phyloP scores from a whole-genome alignment of 1,140 invertebrate genomes.

The Matsumurasca onukii region DNA sequence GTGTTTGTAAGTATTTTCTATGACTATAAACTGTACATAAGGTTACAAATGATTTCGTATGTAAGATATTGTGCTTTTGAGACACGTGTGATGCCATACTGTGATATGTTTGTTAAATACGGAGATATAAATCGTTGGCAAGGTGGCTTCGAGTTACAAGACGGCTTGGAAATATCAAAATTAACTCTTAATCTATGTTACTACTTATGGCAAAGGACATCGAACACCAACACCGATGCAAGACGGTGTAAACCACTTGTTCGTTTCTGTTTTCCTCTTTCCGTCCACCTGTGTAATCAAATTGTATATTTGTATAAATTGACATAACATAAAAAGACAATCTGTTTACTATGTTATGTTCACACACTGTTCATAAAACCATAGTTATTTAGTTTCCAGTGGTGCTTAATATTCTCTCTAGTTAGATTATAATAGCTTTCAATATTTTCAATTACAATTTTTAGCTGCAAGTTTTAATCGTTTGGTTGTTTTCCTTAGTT shows the following conservation, averaged over 20 bases:
- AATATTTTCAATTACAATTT: background rate
- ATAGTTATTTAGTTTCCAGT: background rate
- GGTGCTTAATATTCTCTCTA: background rate
- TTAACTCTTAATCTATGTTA: slow-evolving; percentile 23
- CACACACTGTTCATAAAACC: too few species aligned
- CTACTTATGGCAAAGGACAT: slow-evolving; percentile 4
- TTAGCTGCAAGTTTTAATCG: background rate
- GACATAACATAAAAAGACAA: background rate
- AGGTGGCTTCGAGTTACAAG: background rate
- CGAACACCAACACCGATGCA: slow-evolving; percentile 17
- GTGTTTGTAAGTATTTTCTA: slow-evolving; percentile 25
- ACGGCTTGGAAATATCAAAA: slow-evolving; percentile 2
- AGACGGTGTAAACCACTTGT: background rate
- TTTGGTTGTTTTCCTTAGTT: too few species aligned
- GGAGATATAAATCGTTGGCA: slow-evolving; percentile 25
- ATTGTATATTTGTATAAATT: background rate
- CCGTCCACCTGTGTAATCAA: background rate
- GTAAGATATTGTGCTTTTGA: slow-evolving; percentile 23
- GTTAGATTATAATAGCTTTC: background rate
- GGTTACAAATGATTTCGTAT: slow-evolving; percentile 13
- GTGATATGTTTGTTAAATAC: slow-evolving; percentile 25
- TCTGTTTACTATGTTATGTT: background rate
- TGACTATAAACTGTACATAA: slow-evolving; percentile 23
- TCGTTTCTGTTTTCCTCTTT: background rate
- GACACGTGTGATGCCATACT: slow-evolving; percentile 21